These are phyloP conservation scores for Cichladusa arquata DNA, from an alignment of 2,113 vertebrate species.

Conservation along the genomic window DNA sequence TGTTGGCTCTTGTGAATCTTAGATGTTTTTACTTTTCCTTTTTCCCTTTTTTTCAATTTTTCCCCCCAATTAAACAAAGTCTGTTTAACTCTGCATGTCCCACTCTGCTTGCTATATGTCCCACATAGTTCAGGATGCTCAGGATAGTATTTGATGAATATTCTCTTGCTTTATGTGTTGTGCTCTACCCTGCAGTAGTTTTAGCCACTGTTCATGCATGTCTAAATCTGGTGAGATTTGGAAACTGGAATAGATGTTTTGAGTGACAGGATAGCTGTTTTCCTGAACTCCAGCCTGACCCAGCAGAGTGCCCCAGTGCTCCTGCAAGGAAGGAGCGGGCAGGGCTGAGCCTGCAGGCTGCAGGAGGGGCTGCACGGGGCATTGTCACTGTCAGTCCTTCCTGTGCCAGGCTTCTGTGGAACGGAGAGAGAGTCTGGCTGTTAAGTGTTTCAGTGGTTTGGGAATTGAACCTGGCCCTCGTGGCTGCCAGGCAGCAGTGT, in stretches of 20 bases:
- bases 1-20: background rate
- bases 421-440: rapidly evolving
- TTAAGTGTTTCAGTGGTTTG: background rate
- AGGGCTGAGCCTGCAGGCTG: rapidly evolving
- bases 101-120: background rate
- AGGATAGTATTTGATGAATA: background rate
- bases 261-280: background rate
- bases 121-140: background rate
- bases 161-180: background rate
- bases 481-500: background rate
- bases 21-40: background rate
- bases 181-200: background rate
- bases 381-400: rapidly evolving
- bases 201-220: background rate
- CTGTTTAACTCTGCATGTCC: background rate
- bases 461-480: background rate
- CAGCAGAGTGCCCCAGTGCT: background rate
- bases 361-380: background rate
- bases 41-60: background rate
- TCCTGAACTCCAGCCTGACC: background rate
- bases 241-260: background rate
- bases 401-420: background rate
- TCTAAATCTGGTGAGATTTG: background rate
- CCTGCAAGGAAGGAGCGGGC: rapidly evolving
- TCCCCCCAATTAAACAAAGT: background rate